Percentiles rank a stretch among this genome's conserved stretches.
Evolutionary conservation across 2,888 invertebrate genomes (phyloP).

Genomic region (Notodonta dromedarius): DNA sequence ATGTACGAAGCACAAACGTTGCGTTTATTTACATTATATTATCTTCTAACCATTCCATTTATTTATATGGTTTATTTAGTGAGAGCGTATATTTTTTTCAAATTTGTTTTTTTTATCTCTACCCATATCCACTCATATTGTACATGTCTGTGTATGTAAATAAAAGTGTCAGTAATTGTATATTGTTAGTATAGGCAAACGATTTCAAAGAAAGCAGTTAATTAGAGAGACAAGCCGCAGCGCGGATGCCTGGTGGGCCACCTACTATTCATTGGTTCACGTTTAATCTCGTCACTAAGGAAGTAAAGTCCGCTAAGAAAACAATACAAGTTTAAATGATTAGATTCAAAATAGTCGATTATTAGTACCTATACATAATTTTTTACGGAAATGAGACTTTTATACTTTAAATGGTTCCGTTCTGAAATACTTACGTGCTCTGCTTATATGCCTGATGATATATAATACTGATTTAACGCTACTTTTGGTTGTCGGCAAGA

Average conservation of each 20-base stretch:
- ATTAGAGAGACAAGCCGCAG: conserved; percentile 46
- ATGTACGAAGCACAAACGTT: not conserved
- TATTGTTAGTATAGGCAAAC: conserved; percentile 33
- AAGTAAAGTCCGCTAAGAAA: conserved; percentile 44
- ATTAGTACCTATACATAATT: too few relatives aligned
- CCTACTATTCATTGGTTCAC: conserved; percentile 65
- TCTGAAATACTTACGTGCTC: too few relatives aligned
- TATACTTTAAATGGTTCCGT: too few relatives aligned
- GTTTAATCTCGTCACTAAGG: conserved; percentile 56
- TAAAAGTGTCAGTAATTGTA: conserved; percentile 46
- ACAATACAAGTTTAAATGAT: conserved; percentile 66
- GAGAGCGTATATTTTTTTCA: too few relatives aligned
- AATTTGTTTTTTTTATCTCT: too few relatives aligned
- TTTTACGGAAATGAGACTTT: not conserved
- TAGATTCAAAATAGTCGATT: conserved; percentile 53
- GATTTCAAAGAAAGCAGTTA: conserved; percentile 37
- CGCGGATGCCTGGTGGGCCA: conserved; percentile 42
- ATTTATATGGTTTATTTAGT: too few relatives aligned
- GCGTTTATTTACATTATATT: not conserved
- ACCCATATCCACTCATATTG: too few relatives aligned
- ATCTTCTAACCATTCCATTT: too few relatives aligned
- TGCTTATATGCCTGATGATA: too few relatives aligned
- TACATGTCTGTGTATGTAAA: conserved; percentile 28
- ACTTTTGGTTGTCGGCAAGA: too few relatives aligned
- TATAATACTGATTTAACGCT: too few relatives aligned